Base-by-base conservation (phyloP, 2,888 invertebrate genomes). In the Melieria crassipennis region DNA sequence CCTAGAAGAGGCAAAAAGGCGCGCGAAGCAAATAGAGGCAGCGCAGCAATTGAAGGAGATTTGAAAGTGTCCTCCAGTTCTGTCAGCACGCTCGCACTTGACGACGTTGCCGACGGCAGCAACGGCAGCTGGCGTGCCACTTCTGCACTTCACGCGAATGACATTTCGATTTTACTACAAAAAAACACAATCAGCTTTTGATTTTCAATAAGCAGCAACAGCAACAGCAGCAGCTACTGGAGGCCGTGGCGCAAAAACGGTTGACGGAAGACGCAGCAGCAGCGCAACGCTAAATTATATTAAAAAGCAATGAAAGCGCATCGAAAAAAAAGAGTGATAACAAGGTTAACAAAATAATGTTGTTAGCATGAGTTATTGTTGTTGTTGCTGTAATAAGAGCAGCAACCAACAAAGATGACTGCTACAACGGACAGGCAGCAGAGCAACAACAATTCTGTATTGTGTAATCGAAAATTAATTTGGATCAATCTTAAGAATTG, bases 141-240 rank as follows among this genome's bases (percentile, higher is more conserved):
- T 30, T 30, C 30, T 30, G 30, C 30, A 30, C 30, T 30, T 30
- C 2, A 30, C 30, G 30, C 30, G 30, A 30, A 61, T 70, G 70
- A 65, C 70, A 65, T 70, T 70, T 70, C 65, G 61, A 70, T 70
- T 70, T 70, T 65, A 50, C 60, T 65, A 50, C 50, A 10, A 50
- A 50, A 30, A 48, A 70, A 70, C 61, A 61, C 65, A 65, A 70
- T 65, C 70, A 65, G 67, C 60, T 67, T 67, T 67, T 67, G 67
- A 67, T 67, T 67, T 67, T 60, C 67, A 67, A 67, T 67, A 67
- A 67, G 67, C 60, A 67, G n/a, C 56, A 57, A 50, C 65, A 50
- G 16, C 16, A 47, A 47, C 16, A 63, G 13, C 52, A 16, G 45
- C 45, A 65, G 3, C 9, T 7, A 65, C 10, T 56, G 43, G 11